Base-by-base conservation (phyloP, 2,113 vertebrate species). In the Agapornis roseicollis region DNA sequence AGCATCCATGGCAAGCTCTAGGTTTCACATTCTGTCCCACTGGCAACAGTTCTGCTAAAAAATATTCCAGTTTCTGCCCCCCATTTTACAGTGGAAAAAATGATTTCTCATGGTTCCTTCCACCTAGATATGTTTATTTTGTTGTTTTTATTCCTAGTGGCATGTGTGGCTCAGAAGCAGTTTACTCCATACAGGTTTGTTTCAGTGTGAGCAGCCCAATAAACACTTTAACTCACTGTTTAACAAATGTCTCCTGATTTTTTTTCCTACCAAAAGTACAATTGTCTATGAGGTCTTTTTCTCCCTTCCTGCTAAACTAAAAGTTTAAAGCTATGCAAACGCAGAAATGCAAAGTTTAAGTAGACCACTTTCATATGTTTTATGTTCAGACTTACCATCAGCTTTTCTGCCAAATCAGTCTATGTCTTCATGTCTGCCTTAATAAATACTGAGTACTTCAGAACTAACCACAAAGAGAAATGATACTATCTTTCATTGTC, bases 31-130 rank as follows among this genome's bases (percentile, higher is more conserved):
- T 64, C 27, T 60, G 22, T 13, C 52, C 18, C 18, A 28, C 14
- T 47, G 33, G 39, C 66, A 85, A 65, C 44, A 41, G 20, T 82
- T 89, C 39, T 69, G 39, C 68, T 85, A 44, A 82, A 87, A 81
- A 22, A 28, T 37, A 49, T 16, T 74, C 24, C 60, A 23, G 1
- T 8, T 23, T 9, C 1, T 3, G 1, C 0, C 16, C 6, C 22
- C 3, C 1, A 55, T 39, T 84, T 83, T 71, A 46, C 29, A 71
- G 29, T 20, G 35, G 56, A 44, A 74, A 77, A 73, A 79, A 20
- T 2, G 0, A 55, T 79, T 85, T 85, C 25, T 91, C 9, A 41
- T 50, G 17, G 23, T 89, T 82, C 17, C 13, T 91, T 80, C 49
- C 31, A 79, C 27, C 6, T 14, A 64, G 23, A 46, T 64, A 17